A percentile compares a stretch with the other conserved stretches of the same genome.
These are phyloP conservation scores for Phengaris arion DNA, from an alignment of 2,888 invertebrate species.

Conservation along the genomic window DNA sequence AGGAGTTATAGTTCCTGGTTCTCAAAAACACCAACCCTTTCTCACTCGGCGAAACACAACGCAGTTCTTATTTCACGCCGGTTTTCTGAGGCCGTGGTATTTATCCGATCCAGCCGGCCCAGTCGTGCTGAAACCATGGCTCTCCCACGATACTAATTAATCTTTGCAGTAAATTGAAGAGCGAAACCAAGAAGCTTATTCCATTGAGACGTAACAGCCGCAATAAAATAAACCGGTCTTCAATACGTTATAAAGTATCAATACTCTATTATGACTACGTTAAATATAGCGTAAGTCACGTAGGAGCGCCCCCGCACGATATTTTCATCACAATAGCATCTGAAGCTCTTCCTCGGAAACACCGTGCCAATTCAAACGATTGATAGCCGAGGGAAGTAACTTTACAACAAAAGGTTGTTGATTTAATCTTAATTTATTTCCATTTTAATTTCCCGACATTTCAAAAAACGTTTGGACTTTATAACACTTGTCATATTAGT, in stretches of 20 bases:
- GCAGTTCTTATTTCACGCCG: too few relatives aligned
- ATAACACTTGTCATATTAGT: background rate
- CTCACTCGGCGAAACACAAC: too few relatives aligned
- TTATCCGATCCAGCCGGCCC: too few relatives aligned
- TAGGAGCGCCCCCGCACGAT: conserved; percentile 31
- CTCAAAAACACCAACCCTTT: too few relatives aligned
- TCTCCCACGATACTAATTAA: too few relatives aligned
- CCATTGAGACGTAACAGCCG: background rate
- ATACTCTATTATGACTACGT: conserved; percentile 24
- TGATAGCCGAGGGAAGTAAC: background rate
- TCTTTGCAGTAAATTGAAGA: background rate
- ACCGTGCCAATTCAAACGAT: conserved; percentile 29
- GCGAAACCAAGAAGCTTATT: background rate
- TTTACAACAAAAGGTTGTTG: background rate
- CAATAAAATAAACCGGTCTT: conserved; percentile 20
- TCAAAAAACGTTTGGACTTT: background rate
- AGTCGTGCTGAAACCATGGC: too few relatives aligned
- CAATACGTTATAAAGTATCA: background rate
- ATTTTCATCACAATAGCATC: conserved; percentile 31
- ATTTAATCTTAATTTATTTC: background rate
- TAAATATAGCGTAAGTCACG: conserved; percentile 33
- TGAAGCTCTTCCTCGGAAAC: conserved; percentile 25
- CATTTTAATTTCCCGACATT: background rate
- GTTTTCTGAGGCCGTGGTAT: too few relatives aligned
- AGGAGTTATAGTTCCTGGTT: too few relatives aligned